Evolutionary conservation across 2,888 invertebrate genomes (phyloP).

Genomic region (Dione vanillae): DNA sequence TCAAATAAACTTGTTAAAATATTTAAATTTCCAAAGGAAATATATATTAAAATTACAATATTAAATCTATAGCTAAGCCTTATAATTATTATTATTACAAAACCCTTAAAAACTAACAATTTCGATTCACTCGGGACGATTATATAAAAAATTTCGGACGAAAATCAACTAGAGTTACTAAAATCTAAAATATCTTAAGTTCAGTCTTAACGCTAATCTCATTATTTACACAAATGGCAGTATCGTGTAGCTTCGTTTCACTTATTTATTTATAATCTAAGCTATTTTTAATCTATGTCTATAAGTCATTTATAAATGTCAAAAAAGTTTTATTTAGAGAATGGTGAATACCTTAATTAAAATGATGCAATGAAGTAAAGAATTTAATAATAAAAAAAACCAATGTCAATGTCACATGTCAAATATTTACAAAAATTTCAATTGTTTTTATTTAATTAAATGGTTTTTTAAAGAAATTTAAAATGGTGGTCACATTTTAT

Average conservation of each 20-base stretch:
- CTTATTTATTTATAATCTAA: conserved; percentile 47
- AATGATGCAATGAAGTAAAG: not conserved
- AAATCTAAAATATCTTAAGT: conserved; percentile 57
- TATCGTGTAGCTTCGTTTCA: conserved; percentile 72
- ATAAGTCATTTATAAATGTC: conserved; percentile 15
- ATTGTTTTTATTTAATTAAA: not conserved
- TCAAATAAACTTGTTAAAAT: not conserved
- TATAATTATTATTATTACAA: conserved; percentile 21
- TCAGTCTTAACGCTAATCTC: conserved; percentile 55
- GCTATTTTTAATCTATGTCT: conserved; percentile 14
- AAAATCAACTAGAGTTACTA: conserved; percentile 49
- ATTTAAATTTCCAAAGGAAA: not conserved
- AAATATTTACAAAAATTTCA: not conserved
- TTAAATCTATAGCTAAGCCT: not conserved
- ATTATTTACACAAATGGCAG: conserved; percentile 76
- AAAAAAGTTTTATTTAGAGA: conserved; percentile 6
- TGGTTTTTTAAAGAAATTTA: not conserved
- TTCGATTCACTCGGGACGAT: conserved; percentile 75
- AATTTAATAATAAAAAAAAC: no score
- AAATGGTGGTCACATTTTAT: not conserved
- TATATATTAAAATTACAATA: conserved; percentile 2
- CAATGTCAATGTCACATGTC: not conserved
- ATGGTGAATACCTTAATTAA: not conserved
- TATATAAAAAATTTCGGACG: conserved; percentile 66
- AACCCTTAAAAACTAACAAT: conserved; percentile 50